These are phyloP conservation scores for Tryphoninae sp. DNA, from an alignment of 2,888 invertebrate genomes.

Conservation along the genomic window DNA sequence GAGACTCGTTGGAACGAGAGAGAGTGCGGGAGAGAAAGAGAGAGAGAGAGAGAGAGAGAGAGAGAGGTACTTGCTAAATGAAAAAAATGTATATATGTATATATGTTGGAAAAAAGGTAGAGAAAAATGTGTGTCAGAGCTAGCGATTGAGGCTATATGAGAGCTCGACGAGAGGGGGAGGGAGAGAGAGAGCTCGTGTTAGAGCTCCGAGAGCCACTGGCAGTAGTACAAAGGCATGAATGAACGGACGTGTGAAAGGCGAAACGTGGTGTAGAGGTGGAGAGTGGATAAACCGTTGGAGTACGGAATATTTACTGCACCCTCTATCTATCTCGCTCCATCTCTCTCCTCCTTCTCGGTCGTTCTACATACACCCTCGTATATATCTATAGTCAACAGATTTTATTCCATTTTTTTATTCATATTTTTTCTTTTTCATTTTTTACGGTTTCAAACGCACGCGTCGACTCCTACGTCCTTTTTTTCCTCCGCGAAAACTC, in stretches of 20 bases:
- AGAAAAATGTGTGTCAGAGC: constrained; percentile 62
- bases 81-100: not conserved
- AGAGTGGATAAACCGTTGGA: constrained; percentile 60
- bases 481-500: constrained; percentile 8
- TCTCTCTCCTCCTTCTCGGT: constrained; percentile 25
- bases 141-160: constrained; percentile 64
- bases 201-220: constrained; percentile 34
- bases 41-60: constrained; percentile 8
- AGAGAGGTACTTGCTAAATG: constrained; percentile 25
- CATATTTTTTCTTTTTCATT: not conserved
- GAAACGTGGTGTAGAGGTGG: constrained; percentile 44
- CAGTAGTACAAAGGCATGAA: constrained; percentile 65
- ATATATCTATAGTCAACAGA: not conserved
- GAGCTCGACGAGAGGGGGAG: constrained; percentile 37
- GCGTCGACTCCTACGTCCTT: not conserved
- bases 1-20: constrained; percentile 25
- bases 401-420: not conserved
- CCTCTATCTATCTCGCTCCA: constrained; percentile 38
- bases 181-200: constrained; percentile 9
- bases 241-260: constrained; percentile 67
- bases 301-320: constrained; percentile 58
- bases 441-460: not conserved
- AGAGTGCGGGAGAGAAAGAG: constrained; percentile 25
- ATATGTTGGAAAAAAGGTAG: constrained; percentile 20
- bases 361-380: not conserved